These are phyloP conservation scores for Sphenopsis melanotis DNA, from an alignment of 2,797 vertebrate species.

Conservation along the genomic window DNA sequence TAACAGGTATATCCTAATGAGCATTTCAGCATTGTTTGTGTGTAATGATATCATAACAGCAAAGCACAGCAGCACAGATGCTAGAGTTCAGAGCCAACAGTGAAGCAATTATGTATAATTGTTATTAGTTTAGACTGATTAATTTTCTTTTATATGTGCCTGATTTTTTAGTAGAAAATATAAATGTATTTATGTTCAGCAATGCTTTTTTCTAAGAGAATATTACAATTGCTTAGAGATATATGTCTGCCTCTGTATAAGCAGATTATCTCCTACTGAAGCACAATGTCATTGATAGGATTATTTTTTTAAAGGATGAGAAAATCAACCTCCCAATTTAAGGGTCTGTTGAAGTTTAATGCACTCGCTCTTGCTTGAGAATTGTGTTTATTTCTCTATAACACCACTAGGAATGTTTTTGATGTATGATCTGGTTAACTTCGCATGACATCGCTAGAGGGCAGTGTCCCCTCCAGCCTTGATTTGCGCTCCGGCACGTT, in stretches of 20 bases:
- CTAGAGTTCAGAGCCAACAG: neutral
- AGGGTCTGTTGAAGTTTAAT: neutral
- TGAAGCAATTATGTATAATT: neutral
- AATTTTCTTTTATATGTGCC: neutral
- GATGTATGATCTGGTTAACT: neutral
- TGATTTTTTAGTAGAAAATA: neutral
- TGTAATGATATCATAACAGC: neutral
- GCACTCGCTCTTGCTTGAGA: neutral
- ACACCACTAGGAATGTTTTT: neutral
- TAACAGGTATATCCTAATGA: neutral
- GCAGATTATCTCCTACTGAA: neutral
- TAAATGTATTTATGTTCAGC: neutral
- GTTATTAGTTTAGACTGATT: neutral
- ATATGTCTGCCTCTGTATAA: neutral
- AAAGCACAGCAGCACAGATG: neutral
- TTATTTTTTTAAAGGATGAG: neutral
- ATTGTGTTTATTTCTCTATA: neutral
- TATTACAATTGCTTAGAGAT: neutral
- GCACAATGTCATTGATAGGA: neutral
- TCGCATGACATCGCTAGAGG: neutral
- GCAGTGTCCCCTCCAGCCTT: neutral
- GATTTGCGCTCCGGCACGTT: neutral
- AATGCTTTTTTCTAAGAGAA: neutral
- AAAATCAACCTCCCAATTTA: neutral
- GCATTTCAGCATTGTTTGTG: neutral